Conservation (phyloP, 2,797 vertebrate genomes). For the Rhinogobio ventralis region DNA sequence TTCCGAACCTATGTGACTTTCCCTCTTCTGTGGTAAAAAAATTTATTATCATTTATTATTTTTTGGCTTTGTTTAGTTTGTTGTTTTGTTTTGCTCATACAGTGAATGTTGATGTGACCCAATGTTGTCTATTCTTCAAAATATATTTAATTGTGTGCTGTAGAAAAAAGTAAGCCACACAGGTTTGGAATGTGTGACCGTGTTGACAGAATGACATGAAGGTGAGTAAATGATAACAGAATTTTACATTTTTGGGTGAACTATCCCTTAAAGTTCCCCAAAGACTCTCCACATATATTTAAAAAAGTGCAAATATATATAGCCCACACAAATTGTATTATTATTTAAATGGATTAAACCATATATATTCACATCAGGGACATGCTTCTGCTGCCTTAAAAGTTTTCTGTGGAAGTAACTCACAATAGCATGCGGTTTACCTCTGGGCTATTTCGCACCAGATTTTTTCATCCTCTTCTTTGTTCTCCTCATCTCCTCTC, state of each 20-base stretch:
- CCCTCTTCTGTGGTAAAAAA: background rate
- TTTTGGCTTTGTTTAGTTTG: too few relatives aligned
- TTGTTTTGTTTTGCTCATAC: background rate
- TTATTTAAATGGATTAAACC: too few relatives aligned
- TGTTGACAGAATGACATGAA: background rate
- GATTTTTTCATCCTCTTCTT: conserved; percentile 41
- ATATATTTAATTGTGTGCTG: background rate
- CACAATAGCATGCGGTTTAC: background rate
- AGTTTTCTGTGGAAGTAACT: background rate
- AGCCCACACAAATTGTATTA: too few relatives aligned
- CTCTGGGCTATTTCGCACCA: conserved; percentile 3
- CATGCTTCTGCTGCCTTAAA: background rate
- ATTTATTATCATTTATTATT: too few relatives aligned
- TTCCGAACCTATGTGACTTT: too few relatives aligned
- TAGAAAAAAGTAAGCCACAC: background rate
- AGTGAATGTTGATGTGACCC: background rate
- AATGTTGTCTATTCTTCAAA: background rate
- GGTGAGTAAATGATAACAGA: background rate
- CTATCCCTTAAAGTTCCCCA: too few relatives aligned
- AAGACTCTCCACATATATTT: too few relatives aligned
- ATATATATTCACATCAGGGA: too few relatives aligned
- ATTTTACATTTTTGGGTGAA: background rate
- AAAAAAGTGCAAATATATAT: too few relatives aligned
- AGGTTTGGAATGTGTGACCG: background rate
- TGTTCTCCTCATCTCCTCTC: conserved; percentile 45